A percentile compares a stretch with the other conserved stretches of the same genome.
phyloP scores from a whole-genome alignment of 2,797 vertebrate genomes.

The Phalloptychus januarius region DNA sequence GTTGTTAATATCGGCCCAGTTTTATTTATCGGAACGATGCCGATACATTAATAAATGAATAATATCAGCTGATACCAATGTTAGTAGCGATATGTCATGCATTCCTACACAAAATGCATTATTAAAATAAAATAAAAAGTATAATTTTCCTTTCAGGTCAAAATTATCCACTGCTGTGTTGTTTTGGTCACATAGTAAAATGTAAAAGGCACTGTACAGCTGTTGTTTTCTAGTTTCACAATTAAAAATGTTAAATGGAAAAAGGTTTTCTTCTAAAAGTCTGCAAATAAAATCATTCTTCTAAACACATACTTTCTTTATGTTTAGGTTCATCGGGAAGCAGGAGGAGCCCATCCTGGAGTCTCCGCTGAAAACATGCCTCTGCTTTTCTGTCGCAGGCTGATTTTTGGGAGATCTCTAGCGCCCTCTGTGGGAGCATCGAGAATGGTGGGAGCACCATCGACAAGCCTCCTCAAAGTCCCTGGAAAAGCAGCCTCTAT shows the following conservation, averaged over 20 bases:
- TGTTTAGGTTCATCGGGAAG: not conserved
- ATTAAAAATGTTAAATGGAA: not conserved
- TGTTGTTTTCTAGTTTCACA: not conserved
- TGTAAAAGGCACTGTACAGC: not conserved
- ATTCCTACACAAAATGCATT: too few relatives aligned
- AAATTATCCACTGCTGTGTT: not conserved
- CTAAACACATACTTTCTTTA: not conserved
- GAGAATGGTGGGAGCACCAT: constrained; percentile 52
- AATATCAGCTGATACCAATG: too few relatives aligned
- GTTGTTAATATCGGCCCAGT: too few relatives aligned
- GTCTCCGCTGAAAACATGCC: not conserved
- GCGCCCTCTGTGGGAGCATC: constrained; percentile 67
- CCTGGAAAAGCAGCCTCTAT: not conserved
- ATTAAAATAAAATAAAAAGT: not conserved
- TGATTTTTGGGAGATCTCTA: constrained; percentile 27
- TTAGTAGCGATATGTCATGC: too few relatives aligned
- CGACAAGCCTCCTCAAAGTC: not conserved
- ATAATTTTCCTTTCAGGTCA: not conserved
- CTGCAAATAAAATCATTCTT: not conserved
- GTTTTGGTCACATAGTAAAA: not conserved
- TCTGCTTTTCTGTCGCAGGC: not conserved
- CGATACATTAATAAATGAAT: too few relatives aligned
- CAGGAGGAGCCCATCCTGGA: too few relatives aligned
- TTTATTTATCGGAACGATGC: too few relatives aligned
- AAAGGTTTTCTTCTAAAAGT: not conserved